phyloP scores from a whole-genome alignment of 2,888 invertebrate genomes.

The Melinaea marsaeus region DNA sequence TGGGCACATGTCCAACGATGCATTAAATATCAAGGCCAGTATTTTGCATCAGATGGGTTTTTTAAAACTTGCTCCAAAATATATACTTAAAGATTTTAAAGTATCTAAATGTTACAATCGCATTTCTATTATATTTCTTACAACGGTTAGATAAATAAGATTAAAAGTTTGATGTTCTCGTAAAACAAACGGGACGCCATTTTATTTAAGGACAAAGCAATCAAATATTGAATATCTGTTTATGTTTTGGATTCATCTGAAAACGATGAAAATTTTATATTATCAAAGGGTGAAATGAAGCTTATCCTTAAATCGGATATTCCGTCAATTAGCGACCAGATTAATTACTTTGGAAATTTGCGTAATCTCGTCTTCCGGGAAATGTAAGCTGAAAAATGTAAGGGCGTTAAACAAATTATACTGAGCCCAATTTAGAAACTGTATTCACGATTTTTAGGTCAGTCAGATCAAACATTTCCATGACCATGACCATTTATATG shows the following conservation, averaged over 20 bases:
- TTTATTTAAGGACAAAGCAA: not conserved
- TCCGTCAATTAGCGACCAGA: slow-evolving; percentile 40
- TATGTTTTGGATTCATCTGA: not conserved
- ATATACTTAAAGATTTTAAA: no score
- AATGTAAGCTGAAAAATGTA: slow-evolving; percentile 22
- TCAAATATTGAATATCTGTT: not conserved
- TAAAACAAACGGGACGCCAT: not conserved
- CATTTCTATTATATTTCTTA: no score
- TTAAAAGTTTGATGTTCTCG: no score
- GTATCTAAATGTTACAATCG: no score
- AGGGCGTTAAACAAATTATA: slow-evolving; percentile 23
- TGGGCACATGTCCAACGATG: no score
- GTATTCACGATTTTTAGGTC: not conserved
- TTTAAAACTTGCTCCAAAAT: no score
- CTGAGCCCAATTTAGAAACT: slow-evolving; percentile 18
- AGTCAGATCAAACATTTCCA: no score
- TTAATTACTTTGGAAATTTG: slow-evolving; percentile 38
- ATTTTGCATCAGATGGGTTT: no score
- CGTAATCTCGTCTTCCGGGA: slow-evolving; percentile 25
- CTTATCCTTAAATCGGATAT: slow-evolving; percentile 38
- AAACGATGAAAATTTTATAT: slow-evolving; percentile 2
- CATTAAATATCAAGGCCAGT: no score
- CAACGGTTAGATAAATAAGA: no score
- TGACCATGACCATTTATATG: not conserved
- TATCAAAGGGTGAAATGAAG: slow-evolving; percentile 31